phyloP scores from a whole-genome alignment of 1,140 invertebrate genomes.

The Sitobion miscanthi region DNA sequence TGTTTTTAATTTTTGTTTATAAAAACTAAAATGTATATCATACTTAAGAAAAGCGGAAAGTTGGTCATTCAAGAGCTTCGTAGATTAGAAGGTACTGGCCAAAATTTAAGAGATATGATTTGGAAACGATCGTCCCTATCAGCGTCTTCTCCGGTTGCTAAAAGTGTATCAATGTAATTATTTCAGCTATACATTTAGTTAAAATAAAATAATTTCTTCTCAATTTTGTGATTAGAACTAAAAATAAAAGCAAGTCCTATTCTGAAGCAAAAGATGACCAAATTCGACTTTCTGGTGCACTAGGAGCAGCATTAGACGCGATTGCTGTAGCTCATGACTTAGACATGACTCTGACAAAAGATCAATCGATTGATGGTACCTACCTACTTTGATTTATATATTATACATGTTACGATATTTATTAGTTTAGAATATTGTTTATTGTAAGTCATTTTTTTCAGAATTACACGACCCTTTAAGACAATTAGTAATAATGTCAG shows the following conservation, averaged over 20 bases:
- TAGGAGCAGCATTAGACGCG: slow-evolving; percentile 80
- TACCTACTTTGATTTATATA: slow-evolving; percentile 48
- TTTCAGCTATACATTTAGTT: not conserved
- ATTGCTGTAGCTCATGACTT: slow-evolving; percentile 79
- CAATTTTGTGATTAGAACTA: not conserved
- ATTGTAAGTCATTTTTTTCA: not conserved
- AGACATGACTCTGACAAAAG: slow-evolving; percentile 63
- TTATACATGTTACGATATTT: not conserved
- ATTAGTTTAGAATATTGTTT: not conserved
- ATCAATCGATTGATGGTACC: slow-evolving; percentile 20
- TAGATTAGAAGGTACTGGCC: slow-evolving; percentile 83
- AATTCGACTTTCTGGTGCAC: slow-evolving; percentile 64
- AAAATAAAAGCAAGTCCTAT: slow-evolving; percentile 24
- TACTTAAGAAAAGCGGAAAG: slow-evolving; percentile 79
- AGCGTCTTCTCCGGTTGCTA: slow-evolving; percentile 74
- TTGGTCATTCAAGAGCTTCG: slow-evolving; percentile 83
- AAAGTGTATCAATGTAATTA: not conserved
- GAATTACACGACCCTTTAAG: slow-evolving; percentile 65
- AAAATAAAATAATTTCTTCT: not conserved
- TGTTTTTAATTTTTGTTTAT: not conserved
- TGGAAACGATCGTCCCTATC: slow-evolving; percentile 82
- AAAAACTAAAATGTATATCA: not conserved
- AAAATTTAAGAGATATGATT: slow-evolving; percentile 83
- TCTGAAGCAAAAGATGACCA: slow-evolving; percentile 25
- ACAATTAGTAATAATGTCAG: slow-evolving; percentile 66